Evolutionary conservation across 2,888 invertebrate species (phyloP).

Genomic region (Eumerus sabulonum): DNA sequence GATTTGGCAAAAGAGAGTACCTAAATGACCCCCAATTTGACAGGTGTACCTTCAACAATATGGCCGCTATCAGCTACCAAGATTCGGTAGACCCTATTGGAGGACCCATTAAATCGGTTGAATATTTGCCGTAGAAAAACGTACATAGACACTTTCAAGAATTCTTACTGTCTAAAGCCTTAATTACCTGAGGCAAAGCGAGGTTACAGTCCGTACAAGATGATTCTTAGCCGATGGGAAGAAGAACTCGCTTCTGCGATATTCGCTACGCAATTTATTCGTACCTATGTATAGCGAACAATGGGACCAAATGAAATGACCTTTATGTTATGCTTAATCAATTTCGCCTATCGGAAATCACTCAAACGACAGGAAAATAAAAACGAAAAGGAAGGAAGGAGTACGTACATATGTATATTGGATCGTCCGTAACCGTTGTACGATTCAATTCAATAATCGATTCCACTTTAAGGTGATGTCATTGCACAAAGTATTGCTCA

Average conservation of each 20-base stretch:
- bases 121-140: too few relatives aligned
- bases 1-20: too few relatives aligned
- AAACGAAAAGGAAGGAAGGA: not conserved
- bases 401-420: too few relatives aligned
- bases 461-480: conserved; percentile 51
- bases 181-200: not conserved
- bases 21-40: too few relatives aligned
- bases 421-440: not conserved
- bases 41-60: too few relatives aligned
- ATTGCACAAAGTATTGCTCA: conserved; percentile 35
- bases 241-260: conserved; percentile 35
- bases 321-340: conserved; percentile 49
- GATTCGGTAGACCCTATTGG: too few relatives aligned
- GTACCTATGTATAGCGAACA: conserved; percentile 41
- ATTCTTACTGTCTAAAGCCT: too few relatives aligned
- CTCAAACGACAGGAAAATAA: conserved; percentile 13
- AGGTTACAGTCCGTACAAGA: conserved; percentile 42
- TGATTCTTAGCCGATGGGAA: conserved; percentile 1
- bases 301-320: conserved; percentile 54
- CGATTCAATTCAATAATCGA: conserved; percentile 39
- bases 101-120: too few relatives aligned
- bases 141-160: too few relatives aligned
- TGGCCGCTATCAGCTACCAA: too few relatives aligned
- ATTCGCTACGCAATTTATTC: conserved; percentile 25
- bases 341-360: conserved; percentile 39